Base-by-base conservation (phyloP, 2,797 vertebrate genomes). In the Peromyscus nudipes region DNA sequence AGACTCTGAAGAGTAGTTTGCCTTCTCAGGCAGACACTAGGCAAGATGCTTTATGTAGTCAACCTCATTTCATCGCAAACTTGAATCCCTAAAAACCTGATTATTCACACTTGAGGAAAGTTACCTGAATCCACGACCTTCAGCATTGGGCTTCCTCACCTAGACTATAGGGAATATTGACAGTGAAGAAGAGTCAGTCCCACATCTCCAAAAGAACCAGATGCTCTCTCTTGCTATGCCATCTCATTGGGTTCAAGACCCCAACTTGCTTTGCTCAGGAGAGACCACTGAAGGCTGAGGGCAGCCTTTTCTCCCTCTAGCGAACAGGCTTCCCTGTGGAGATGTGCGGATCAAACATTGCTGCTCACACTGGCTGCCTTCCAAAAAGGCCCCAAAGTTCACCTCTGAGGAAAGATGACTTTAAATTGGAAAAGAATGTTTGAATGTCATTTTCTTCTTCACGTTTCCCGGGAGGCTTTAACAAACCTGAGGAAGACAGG, bases 341-440 rank as follows among this genome's bases (percentile, higher is more conserved):
- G 77, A n/a, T 17, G 52, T 62, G 52, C 62, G 31, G 29, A 21
- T 34, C 64, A 92, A 37, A 6, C 57, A 29, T 19, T 77, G 29
- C 43, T 60, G 75, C 43, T 73, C 93, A 43, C 9, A 1, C 27
- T 89, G 62, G 64, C 62, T 90, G 73, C 75, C 75, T 80, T 75
- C 46, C 37, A 80, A 75, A 73, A 92, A 49, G 34, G 17, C 34
- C 55, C 34, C 29, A 16, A 84, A 81, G 76, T 64, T 81, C 76
- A 64, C 55, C 43, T 94, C 60, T 55, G 29, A 92, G 52, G 21
- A 79, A 55, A 65, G 55, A 85, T 37, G n/a, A 62, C 80, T 89
- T 89, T 73, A 94, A 92, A 88, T 89, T 77, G 64, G 62, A 79
- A 88, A 77, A 69, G 76, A 37, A 84, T 65, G 62, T 71, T 94